Base-by-base conservation (phyloP, 2,797 vertebrate genomes). In the Paedocypris micromegethes region DNA sequence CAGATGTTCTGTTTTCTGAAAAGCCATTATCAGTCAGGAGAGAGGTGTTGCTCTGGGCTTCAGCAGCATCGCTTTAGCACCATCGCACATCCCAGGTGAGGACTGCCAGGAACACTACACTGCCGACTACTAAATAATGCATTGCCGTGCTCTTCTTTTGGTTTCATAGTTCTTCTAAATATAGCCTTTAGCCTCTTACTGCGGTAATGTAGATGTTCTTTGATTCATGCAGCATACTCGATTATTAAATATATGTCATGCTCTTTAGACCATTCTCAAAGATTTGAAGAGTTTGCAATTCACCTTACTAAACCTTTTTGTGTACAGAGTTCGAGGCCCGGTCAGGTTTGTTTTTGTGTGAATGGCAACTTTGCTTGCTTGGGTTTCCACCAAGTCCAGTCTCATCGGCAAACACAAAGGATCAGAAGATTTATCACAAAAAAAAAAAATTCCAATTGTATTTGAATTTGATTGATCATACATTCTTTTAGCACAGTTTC, bases 11-110 rank as follows among this genome's bases (percentile, higher is more conserved):
- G 63, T 67, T 77, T 74, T 72, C 73, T 72, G 73, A 75, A 78
- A 68, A 79, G 73, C 75, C 73, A 76, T 79, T 79, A 79, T 77
- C 78, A 72, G 71, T 72, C 62, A 72, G 63, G 61, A 70, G 42
- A 49, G 63, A 75, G 73, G 71, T 74, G 78, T 62, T 65, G 73
- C 70, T 73, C 61, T 61, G 70, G 53, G 57, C 59, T 66, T 42
- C 62, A 54, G 74, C 57, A 57, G 61, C 46, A 66, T 58, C 70
- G 63, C 75, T 66, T 73, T 73, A 66, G 62, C 70, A 75, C 53
- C 38, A 60, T 56, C 51, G 46, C 42, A 68, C 67, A 71, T 46
- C 40, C 38, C n/a, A 71, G 64, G 71, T 72, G 3, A 53, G 58
- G 60, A 58, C 9, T 6, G 41, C 4, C n/a, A 37, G 23, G 38